Base-by-base conservation (phyloP, 2,888 invertebrate species). In the Cinara cedri region DNA sequence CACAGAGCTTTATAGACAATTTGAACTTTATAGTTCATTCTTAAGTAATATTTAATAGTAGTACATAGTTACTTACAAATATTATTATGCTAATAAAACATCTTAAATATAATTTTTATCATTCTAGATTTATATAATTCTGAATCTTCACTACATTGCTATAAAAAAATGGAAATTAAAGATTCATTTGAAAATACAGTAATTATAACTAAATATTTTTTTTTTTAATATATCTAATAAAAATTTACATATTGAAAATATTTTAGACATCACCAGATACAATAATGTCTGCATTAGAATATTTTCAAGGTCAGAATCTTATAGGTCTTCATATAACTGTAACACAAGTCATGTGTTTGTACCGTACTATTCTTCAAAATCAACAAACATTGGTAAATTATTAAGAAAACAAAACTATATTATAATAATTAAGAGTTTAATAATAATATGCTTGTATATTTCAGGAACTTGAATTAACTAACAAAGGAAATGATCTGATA, bases 231-330 rank as follows among this genome's bases (percentile, higher is more conserved):
- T 34, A 6, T 34, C 6, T 34, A 34, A 51, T 21, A 34, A 49
- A 11, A 68, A 42, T 34, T 65, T 42, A 74, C 51, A 21, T 63
- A n/a, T 57, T 76, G 3, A 44, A 63, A 75, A 46, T n/a, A 66
- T 76, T 78, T 78, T 78, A 78, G 76, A 19, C 34, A 51, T 51
- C 68, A 34, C 42, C 76, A 4, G 49, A 78, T 49, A 21, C 16
- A 34, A 46, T 78, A 26, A 78, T 78, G 60, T 68, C 57, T 57
- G 68, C 68, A 8, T 60, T 78, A 60, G 76, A 78, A 49, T 78
- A 68, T 34, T 78, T 78, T 13, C 76, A 78, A 78, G 49, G 76
- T 26, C 76, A 78, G 26, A 78, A 78, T 70, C 76, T 78, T 26
- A 78, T 78, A 19, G 76, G 76, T 34, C 76, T 78, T 70, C 68